Evolutionary conservation across 2,113 vertebrate genomes (phyloP), one percentile per base, ranked within the genome.

Genomic region (Bothrops jararaca): DNA sequence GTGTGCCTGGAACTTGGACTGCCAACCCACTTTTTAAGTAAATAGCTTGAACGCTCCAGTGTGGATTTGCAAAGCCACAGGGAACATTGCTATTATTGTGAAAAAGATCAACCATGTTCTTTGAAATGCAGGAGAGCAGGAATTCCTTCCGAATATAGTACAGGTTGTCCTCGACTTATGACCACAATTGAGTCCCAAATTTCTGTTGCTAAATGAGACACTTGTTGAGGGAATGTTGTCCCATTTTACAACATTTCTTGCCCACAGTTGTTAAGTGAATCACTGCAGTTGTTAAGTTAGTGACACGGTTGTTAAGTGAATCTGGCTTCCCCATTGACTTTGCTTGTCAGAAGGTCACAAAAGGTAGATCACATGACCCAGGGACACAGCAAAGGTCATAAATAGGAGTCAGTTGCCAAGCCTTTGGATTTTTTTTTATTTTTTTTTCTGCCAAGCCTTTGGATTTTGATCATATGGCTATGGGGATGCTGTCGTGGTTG

Each of bases 1-100:
- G 39, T 48, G 48, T 64, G 48, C 90, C 26, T 24, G 45, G 74
- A 64, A 54, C 11, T 0, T 29, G 74, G 9, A 85, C 34, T 29
- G 7, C 56, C 57, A 18, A 39, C 88, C 93, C 91, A 50, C 22
- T 56, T 86, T 90, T 91, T 89, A 85, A 86, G 48, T 57, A 90
- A 90, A 92, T 22, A 92, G 86, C n/a, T 69, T 13, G 22, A 89
- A 42, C 2, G 15, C 53, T 42, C n/a, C n/a, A 50, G 1, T 5
- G 11, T 22, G 54, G 87, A 91, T 85, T 57, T 89, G 23, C 80
- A 34, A 93, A 92, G 23, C 74, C 93, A 56, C 88, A 56, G 8
- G 39, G 29, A 22, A 39, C 15, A 4, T 18, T 60, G 39, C 20
- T 60, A 22, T 45, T 89, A 9, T 53, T 74, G 18, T 6, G 9